Evolutionary conservation across 2,113 vertebrate species (phyloP), one percentile per base, ranked within the genome.

Genomic region (Ptychochromis oligacanthus): DNA sequence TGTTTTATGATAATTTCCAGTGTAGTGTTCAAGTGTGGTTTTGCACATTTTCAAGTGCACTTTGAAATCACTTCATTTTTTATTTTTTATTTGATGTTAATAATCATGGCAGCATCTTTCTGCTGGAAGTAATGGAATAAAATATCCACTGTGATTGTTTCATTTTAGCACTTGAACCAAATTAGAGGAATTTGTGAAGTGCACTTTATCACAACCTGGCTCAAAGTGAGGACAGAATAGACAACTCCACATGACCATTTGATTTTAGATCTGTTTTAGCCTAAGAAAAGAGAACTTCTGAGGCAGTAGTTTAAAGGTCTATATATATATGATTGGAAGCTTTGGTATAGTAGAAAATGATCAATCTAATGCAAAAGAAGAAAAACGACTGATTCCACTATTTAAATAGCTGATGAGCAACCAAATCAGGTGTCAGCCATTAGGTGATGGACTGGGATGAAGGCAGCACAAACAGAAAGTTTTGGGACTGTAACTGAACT

Each of bases 81-180:
- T n/a, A n/a, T n/a, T n/a, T n/a, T n/a, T n/a, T n/a, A 24, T 64
- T 87, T 81, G 46, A 70, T 82, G 11, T 24, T 24, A 61, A 6
- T 54, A 14, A 34, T 20, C 43, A 55, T 4, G 0, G 1, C 6
- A n/a, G 36, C 36, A 15, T 72, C 43, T 58, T 72, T 72, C 67
- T 9, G 6, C 20, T 11, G 28, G 59, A 24, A 62, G 14, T 64
- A 24, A 65, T 56, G 17, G n/a, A 56, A 76, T 57, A 20, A 18
- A 75, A 28, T 67, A 38, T 70, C 8, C 28, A 4, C 43, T 56
- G 8, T 36, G n/a, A 58, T 36, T 20, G 26, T 5, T 76, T 52
- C 2, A 14, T 60, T 49, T 75, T 38, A 56, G 46, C 76, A 62
- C 34, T 59, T 59, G 6, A 83, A 22, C n/a, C 22, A 18, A 36